Conservation (phyloP, 2,888 invertebrate species). For the Leucophenga montana region DNA sequence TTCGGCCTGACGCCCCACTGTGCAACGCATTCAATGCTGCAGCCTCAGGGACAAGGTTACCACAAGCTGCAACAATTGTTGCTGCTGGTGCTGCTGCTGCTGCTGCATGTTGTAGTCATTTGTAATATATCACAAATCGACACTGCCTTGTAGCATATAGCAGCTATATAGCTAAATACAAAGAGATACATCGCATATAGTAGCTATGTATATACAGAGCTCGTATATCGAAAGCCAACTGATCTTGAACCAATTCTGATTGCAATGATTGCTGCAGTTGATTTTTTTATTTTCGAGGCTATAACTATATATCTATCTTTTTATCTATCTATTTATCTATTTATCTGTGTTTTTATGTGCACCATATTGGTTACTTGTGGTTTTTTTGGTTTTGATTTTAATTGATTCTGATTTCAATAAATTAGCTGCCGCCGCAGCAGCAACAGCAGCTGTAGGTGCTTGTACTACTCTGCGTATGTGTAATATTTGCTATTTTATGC, state of each 20-base stretch:
- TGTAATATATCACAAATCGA: constrained; percentile 38
- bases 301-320: too few relatives aligned
- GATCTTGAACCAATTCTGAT: constrained; percentile 65
- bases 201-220: constrained; percentile 15
- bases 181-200: too few relatives aligned
- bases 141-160: not conserved
- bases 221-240: constrained; percentile 39
- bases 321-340: too few relatives aligned
- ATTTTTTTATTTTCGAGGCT: not conserved
- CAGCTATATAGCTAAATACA: not conserved
- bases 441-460: constrained; percentile 26
- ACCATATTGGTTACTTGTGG: constrained; percentile 25
- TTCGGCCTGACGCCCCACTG: too few relatives aligned
- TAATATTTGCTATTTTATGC: constrained; percentile 52
- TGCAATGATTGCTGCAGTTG: constrained; percentile 37
- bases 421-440: constrained; percentile 43
- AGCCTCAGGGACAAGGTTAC: constrained; percentile 37
- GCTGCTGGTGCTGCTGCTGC: not conserved
- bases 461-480: constrained; percentile 45
- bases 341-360: not conserved
- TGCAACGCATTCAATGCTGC: too few relatives aligned
- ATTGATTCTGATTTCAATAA: constrained; percentile 28
- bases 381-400: constrained; percentile 28
- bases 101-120: constrained; percentile 15
- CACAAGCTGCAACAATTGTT: not conserved